Conservation (phyloP, 1,140 invertebrate species). For the Akabosia matsudoensis region DNA sequence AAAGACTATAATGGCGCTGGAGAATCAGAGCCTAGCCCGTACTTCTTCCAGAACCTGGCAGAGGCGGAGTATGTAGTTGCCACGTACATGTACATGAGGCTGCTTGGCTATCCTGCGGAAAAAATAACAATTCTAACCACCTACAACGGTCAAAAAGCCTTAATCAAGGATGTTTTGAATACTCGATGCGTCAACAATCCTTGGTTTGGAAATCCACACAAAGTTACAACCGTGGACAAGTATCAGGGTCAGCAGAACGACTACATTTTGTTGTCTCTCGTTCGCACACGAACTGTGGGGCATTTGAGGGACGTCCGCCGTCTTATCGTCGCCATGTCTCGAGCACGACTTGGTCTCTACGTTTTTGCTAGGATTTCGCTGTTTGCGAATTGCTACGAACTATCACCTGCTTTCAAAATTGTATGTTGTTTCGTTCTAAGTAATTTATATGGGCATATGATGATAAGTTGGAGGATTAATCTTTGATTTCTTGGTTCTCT, state of each 20-base stretch:
- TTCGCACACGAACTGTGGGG: slow-evolving; percentile 92
- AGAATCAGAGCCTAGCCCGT: slow-evolving; percentile 95
- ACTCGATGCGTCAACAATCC: slow-evolving; percentile 92
- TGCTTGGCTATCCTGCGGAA: slow-evolving; percentile 93
- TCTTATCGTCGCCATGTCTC: slow-evolving; percentile 95
- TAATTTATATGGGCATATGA: too few species aligned
- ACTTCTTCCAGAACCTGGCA: slow-evolving; percentile 98
- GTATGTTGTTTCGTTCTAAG: slow-evolving; percentile 55
- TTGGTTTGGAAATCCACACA: slow-evolving; percentile 91
- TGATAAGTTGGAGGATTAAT: neutral
- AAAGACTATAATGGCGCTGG: slow-evolving; percentile 95
- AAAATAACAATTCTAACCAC: slow-evolving; percentile 99
- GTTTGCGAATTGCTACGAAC: slow-evolving; percentile 95
- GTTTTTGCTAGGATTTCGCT: slow-evolving; percentile 88
- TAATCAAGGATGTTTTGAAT: slow-evolving; percentile 93
- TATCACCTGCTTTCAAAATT: slow-evolving; percentile 89
- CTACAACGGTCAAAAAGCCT: slow-evolving; percentile 98
- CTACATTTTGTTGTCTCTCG: slow-evolving; percentile 92
- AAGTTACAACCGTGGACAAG: slow-evolving; percentile 95
- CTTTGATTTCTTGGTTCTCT: slow-evolving; percentile 30
- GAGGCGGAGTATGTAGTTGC: slow-evolving; percentile 98
- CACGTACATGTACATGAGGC: slow-evolving; percentile 97
- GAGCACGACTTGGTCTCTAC: slow-evolving; percentile 95
- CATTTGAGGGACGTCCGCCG: slow-evolving; percentile 94
- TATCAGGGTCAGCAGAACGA: slow-evolving; percentile 99